Base-by-base conservation (phyloP, 2,113 vertebrate genomes). In the Corvus cornix region DNA sequence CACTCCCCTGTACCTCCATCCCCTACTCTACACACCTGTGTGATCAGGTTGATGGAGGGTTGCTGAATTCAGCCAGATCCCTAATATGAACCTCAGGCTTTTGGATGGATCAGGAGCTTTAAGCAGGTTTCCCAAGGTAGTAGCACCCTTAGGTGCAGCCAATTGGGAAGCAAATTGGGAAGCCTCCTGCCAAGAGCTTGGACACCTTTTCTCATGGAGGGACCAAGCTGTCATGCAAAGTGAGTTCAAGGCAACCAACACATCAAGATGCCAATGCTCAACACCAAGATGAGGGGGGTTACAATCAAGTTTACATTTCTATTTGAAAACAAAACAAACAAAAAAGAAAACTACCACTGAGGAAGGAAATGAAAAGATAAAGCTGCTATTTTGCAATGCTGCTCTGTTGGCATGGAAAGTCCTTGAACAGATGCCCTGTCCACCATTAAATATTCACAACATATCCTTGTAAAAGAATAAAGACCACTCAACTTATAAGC, bases 401-500 rank as follows among this genome's bases (percentile, higher is more conserved):
- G 44, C 87, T 95, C 90, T 93, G 83, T 72, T 94, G 95, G 93
- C 69, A 95, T 95, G 81, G 88, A 76, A 94, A 93, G 30, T 93
- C 90, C 93, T 95, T 97, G 94, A 97, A 93, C 83, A 80, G 89
- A 97, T 74, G 93, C 89, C 94, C 87, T 60, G n/a, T 93, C 95
- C 85, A 87, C 90, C 94, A 96, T 97, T 96, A 97, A 97, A 96
- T 96, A 97, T 96, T 96, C 94, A 97, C 91, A 78, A 56, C n/a
- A 53, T 94, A 96, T 89, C 84, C 79, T 95, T 95, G 89, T 91
- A 83, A 78, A 95, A 98, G 90, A 96, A 96, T 86, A 92, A 96
- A 96, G 92, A 53, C 86, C 59, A 87, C 82, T 75, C 58, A 96
- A 89, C 63, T 86, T 92, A 70, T 66, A 82, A 95, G 94, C 53